Base-by-base conservation (phyloP, 2,797 vertebrate species). In the Malurus leucopterus region DNA sequence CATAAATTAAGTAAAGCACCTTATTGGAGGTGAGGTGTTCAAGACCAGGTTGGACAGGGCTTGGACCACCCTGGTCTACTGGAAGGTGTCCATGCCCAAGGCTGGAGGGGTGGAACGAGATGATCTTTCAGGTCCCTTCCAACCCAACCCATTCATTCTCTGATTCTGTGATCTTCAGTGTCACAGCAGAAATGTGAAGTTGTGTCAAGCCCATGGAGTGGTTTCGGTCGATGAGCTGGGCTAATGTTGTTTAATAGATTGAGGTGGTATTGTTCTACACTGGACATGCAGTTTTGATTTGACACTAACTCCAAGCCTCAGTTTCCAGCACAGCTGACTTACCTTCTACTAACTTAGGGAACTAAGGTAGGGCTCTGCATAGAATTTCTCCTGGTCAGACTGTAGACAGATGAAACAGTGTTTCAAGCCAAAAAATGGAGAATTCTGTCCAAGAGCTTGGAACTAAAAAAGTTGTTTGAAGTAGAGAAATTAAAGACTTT, bases 1-100 rank as follows among this genome's bases (percentile, higher is more conserved):
- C 0, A 0, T 51, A 19, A 1, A 1, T 73, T 72, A 46, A 64
- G 12, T 47, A 44, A 53, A 82, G 18, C 13, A 8, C 43, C 12
- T 55, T 68, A 24, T 16, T 68, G 36, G n/a, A 44, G 26, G 1
- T 30, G 51, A 65, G 34, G 13, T 67, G 47, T 80, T 36, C 68
- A 61, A 55, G 29, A 16, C 55, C n/a, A 38, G 17, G 1, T 7
- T 68, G 46, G 40, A 18, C 17, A 23, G 26, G 26, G 5, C 44
- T 58, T 71, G 14, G n/a, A 61, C 11, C 23, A 44, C 0, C 7
- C 27, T 62, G 43, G 4, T 62, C 14, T 50, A 32, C 36, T 55
- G 24, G 20, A 69, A 62, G 8, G 20, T 68, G 23, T 80, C 65
- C 15, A 4, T 80, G 43, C 27, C 62, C 7, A 0, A 44, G 36